Conservation (phyloP, 2,888 invertebrate genomes). For the Carabus problematicus region DNA sequence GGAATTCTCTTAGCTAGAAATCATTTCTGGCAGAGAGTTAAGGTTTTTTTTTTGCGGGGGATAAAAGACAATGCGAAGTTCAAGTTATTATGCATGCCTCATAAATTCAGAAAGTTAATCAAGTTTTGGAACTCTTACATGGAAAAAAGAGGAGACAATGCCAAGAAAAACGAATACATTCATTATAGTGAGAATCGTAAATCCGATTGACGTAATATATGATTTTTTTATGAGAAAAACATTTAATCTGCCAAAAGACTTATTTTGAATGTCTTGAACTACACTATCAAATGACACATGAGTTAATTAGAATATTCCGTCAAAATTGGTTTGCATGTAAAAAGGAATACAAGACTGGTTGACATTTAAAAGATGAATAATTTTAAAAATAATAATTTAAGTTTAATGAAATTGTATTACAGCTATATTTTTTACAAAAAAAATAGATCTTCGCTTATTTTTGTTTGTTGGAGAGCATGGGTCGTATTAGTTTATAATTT, state of each 20-base stretch:
- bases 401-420: too few relatives aligned
- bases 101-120: constrained; percentile 49
- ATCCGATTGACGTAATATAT: constrained; percentile 6
- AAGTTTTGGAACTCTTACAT: constrained; percentile 44
- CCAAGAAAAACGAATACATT: constrained; percentile 7
- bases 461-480: neutral
- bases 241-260: neutral
- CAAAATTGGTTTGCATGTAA: too few relatives aligned
- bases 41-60: constrained; percentile 6
- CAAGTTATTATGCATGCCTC: constrained; percentile 46
- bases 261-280: too few relatives aligned
- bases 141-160: constrained; percentile 30
- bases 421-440: too few relatives aligned
- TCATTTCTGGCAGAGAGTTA: constrained; percentile 7
- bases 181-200: constrained; percentile 6
- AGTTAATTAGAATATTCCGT: too few relatives aligned
- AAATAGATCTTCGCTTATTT: too few relatives aligned
- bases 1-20: constrained; percentile 1
- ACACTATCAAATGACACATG: too few relatives aligned
- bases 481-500: neutral
- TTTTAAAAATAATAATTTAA: too few relatives aligned
- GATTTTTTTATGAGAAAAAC: constrained; percentile 1
- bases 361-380: too few relatives aligned
- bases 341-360: too few relatives aligned
- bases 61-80: constrained; percentile 38